Conservation (phyloP, 37 sponge, comb jelly and placozoan species). For the Oopsacas minuta region DNA sequence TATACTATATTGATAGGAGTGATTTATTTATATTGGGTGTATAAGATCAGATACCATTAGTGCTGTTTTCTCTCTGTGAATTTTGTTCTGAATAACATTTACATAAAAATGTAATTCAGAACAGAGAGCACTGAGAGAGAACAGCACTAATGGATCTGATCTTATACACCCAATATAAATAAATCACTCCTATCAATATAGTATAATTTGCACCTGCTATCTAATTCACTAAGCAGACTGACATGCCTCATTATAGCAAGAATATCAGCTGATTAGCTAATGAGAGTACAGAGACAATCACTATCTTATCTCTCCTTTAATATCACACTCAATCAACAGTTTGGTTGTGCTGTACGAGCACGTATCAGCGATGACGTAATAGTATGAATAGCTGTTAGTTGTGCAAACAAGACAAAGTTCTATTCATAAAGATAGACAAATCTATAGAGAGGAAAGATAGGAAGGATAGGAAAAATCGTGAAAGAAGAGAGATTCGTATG, state of each 20-base stretch:
- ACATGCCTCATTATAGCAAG: background rate
- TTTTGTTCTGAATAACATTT: background rate
- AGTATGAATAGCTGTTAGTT: background rate
- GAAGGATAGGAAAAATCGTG: too few species aligned
- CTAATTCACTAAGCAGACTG: background rate
- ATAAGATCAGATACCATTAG: background rate
- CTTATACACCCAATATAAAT: background rate
- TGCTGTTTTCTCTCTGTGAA: conserved; percentile 14
- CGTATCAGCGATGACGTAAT: background rate
- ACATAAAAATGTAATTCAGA: too few species aligned
- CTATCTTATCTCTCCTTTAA: background rate
- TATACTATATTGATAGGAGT: background rate
- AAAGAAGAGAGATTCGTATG: too few species aligned
- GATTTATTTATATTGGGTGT: background rate
- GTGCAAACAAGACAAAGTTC: background rate
- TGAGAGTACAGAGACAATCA: background rate
- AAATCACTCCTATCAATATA: background rate
- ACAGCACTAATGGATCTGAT: background rate
- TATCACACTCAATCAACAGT: background rate
- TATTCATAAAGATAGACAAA: too few species aligned
- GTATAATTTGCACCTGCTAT: background rate
- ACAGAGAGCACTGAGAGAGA: conserved; percentile 12
- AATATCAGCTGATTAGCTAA: background rate
- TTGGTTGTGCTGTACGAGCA: background rate
- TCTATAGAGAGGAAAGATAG: too few species aligned